Conservation (phyloP, 23 tunicate species). For the Halocynthia aurantium region DNA sequence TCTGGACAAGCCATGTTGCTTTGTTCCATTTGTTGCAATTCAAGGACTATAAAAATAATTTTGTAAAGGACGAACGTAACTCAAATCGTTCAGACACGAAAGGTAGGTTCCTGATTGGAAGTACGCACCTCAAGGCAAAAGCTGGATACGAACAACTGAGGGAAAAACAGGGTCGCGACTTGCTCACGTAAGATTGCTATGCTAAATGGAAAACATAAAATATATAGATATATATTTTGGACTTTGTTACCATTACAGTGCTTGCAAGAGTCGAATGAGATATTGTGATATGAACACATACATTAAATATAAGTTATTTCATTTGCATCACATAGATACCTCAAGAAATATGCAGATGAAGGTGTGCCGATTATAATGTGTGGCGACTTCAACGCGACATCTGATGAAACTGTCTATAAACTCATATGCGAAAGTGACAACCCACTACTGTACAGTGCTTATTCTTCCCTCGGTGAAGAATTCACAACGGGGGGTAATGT, state of each 20-base stretch:
- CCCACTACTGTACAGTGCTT: neutral
- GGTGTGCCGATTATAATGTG: neutral
- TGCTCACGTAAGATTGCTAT: neutral
- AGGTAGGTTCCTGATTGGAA: neutral
- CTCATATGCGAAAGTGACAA: neutral
- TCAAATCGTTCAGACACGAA: neutral
- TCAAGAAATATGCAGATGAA: neutral
- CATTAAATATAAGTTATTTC: no score
- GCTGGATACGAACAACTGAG: constrained; percentile 1
- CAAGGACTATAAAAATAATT: neutral
- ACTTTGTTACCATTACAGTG: neutral
- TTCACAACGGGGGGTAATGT: neutral
- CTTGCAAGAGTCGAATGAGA: neutral
- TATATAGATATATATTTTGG: neutral
- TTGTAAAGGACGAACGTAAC: no score
- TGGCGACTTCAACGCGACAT: constrained; percentile 4
- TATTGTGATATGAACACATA: no score
- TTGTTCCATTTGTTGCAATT: neutral
- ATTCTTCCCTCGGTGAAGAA: neutral
- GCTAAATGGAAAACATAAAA: neutral
- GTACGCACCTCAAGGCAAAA: constrained; percentile 4
- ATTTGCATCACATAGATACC: neutral
- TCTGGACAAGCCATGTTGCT: constrained; percentile 7
- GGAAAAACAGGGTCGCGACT: neutral
- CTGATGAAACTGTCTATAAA: neutral